Percentiles rank a stretch among this genome's conserved stretches.
Conservation (phyloP, 2,797 vertebrate genomes). For the Morelia viridis region DNA sequence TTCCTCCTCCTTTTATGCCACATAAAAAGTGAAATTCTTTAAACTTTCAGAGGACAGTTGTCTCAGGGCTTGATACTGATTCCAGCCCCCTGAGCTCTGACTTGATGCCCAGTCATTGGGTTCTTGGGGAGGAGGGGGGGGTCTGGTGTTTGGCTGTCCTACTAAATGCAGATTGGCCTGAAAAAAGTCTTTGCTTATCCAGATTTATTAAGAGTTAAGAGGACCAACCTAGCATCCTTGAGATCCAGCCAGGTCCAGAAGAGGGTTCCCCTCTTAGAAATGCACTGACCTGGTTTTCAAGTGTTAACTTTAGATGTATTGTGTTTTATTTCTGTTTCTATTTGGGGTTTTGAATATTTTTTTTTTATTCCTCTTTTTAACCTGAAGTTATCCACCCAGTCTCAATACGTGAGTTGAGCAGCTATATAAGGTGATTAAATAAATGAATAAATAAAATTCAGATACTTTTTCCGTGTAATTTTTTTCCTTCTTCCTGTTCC, state of each 20-base stretch:
- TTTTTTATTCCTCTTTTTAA: not conserved
- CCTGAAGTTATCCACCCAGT: not conserved
- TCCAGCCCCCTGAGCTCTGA: too few relatives aligned
- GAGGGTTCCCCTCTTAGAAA: too few relatives aligned
- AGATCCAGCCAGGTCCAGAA: too few relatives aligned
- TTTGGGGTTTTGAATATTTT: too few relatives aligned
- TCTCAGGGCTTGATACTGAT: not conserved
- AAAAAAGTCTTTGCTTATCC: not conserved
- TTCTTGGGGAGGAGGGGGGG: too few relatives aligned
- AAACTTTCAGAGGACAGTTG: not conserved
- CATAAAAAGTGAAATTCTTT: not conserved
- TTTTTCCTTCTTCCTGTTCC: not conserved
- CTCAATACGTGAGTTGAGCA: not conserved
- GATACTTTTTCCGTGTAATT: not conserved
- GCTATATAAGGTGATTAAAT: not conserved
- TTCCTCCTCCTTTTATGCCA: not conserved
- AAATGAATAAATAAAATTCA: not conserved
- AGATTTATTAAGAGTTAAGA: too few relatives aligned
- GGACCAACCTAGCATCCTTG: too few relatives aligned
- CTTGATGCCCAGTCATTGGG: too few relatives aligned
- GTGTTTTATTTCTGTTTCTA: not conserved
- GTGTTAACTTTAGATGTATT: not conserved
- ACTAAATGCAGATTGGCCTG: not conserved
- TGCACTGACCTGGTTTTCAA: too few relatives aligned
- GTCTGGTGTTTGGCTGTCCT: not conserved